These are phyloP conservation scores for Channa argus DNA, from an alignment of 2,113 vertebrate species.

Conservation along the genomic window DNA sequence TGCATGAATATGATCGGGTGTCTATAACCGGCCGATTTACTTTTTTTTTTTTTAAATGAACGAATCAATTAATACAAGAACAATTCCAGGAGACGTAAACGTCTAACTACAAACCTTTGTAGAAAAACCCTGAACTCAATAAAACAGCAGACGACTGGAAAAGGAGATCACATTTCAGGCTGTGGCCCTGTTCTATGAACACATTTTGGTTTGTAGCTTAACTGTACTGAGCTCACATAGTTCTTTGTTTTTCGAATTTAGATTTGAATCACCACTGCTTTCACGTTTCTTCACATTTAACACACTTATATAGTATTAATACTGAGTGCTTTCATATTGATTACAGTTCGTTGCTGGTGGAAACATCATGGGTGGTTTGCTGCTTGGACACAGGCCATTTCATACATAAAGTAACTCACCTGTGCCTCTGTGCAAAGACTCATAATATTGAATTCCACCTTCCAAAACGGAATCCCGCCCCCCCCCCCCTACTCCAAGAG, in stretches of 20 bases:
- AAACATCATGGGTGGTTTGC: constrained; percentile 52
- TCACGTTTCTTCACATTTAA: constrained; percentile 21
- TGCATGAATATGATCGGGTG: not conserved
- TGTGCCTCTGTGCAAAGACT: constrained; percentile 48
- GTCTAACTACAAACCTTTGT: not conserved
- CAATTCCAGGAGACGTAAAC: no score
- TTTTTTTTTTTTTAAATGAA: no score
- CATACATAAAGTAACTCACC: constrained; percentile 67
- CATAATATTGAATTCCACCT: constrained; percentile 50
- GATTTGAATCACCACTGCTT: constrained; percentile 21
- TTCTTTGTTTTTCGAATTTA: constrained; percentile 21
- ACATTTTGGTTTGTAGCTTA: not conserved
- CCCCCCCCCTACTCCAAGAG: constrained; percentile 29
- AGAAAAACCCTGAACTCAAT: not conserved
- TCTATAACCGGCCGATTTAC: not conserved
- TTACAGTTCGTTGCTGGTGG: constrained; percentile 30
- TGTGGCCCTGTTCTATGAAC: not conserved
- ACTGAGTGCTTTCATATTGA: constrained; percentile 65
- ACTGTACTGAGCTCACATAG: not conserved
- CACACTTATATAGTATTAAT: constrained; percentile 60
- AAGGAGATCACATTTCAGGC: not conserved
- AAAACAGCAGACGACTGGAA: no score
- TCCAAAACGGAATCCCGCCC: constrained; percentile 47
- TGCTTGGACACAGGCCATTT: constrained; percentile 54
- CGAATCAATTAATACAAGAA: no score